A percentile compares a stretch with the other conserved stretches of the same genome.
phyloP scores from a whole-genome alignment of 2,888 invertebrate genomes.

The Chloroclystis v-ata region DNA sequence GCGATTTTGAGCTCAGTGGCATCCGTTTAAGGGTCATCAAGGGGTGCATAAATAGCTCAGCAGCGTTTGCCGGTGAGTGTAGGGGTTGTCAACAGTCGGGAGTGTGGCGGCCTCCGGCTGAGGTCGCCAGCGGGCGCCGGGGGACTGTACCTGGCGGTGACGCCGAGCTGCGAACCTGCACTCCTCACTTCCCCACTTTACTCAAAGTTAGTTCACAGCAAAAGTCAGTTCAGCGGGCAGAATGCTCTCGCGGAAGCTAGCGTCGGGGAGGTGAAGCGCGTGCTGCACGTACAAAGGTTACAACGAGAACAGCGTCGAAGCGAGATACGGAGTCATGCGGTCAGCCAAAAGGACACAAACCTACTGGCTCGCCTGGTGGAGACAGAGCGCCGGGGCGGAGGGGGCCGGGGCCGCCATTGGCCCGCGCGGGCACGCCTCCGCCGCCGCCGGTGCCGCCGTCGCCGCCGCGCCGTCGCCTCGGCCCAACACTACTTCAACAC shows the following conservation, averaged over 20 bases:
- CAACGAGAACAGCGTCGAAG: slow-evolving; percentile 76
- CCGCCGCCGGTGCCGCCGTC: slow-evolving; percentile 53
- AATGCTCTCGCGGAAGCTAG: slow-evolving; percentile 62
- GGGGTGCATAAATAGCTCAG: slow-evolving; percentile 13
- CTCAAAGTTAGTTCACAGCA: slow-evolving; percentile 59
- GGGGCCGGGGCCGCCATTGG: slow-evolving; percentile 68
- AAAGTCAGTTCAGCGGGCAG: slow-evolving; percentile 37
- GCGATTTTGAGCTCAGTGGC: slow-evolving; percentile 16
- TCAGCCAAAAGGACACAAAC: slow-evolving; percentile 79
- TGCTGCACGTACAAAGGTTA: slow-evolving; percentile 69
- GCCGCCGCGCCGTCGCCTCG: slow-evolving; percentile 45
- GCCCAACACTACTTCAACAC: slow-evolving; percentile 43
- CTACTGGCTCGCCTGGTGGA: slow-evolving; percentile 74
- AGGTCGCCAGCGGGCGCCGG: slow-evolving; percentile 37
- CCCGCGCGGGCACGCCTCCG: slow-evolving; percentile 71
- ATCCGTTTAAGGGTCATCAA: slow-evolving; percentile 19
- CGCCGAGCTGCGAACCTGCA: slow-evolving; percentile 57
- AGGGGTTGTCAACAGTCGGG: slow-evolving; percentile 41
- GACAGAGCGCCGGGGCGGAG: slow-evolving; percentile 60
- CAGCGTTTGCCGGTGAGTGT: slow-evolving; percentile 26
- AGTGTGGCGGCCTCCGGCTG: slow-evolving; percentile 47
- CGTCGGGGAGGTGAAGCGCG: slow-evolving; percentile 65
- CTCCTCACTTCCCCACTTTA: slow-evolving; percentile 58
- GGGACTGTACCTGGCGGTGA: slow-evolving; percentile 65
- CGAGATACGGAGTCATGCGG: slow-evolving; percentile 79